phyloP scores from a whole-genome alignment of 2,888 invertebrate species.

The Leucoptera coffeella region DNA sequence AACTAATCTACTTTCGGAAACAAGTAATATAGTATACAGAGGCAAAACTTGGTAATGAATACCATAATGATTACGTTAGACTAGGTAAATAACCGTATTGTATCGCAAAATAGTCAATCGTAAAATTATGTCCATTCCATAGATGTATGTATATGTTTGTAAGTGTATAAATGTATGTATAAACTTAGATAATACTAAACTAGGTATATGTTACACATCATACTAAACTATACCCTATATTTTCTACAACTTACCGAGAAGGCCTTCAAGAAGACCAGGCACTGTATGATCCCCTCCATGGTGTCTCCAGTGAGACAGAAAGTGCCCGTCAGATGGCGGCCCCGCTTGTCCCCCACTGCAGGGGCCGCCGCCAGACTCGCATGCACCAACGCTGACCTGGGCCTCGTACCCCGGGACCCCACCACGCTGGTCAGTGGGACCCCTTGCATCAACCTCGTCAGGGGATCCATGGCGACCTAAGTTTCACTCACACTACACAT shows the following conservation, averaged over 20 bases:
- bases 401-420: slow-evolving; percentile 49
- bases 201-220: too few relatives aligned
- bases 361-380: slow-evolving; percentile 71
- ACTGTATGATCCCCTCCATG: slow-evolving; percentile 91
- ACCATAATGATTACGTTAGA: too few relatives aligned
- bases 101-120: too few relatives aligned
- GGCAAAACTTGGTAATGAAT: too few relatives aligned
- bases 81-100: too few relatives aligned
- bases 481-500: neutral
- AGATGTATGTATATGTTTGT: too few relatives aligned
- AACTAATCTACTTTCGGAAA: too few relatives aligned
- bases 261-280: slow-evolving; percentile 86
- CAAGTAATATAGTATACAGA: too few relatives aligned
- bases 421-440: slow-evolving; percentile 58
- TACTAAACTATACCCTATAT: too few relatives aligned
- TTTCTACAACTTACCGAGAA: slow-evolving; percentile 93
- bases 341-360: slow-evolving; percentile 64
- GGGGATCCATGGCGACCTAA: slow-evolving; percentile 63
- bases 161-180: too few relatives aligned
- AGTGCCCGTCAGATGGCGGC: slow-evolving; percentile 78
- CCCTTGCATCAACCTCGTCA: slow-evolving; percentile 75
- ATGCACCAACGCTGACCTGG: slow-evolving; percentile 69
- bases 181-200: too few relatives aligned
- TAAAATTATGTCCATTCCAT: too few relatives aligned
- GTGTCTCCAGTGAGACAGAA: slow-evolving; percentile 88